Evolutionary conservation across 2,113 vertebrate species (phyloP), one percentile per base, ranked within the genome.

Genomic region (Neomonachus schauinslandi): DNA sequence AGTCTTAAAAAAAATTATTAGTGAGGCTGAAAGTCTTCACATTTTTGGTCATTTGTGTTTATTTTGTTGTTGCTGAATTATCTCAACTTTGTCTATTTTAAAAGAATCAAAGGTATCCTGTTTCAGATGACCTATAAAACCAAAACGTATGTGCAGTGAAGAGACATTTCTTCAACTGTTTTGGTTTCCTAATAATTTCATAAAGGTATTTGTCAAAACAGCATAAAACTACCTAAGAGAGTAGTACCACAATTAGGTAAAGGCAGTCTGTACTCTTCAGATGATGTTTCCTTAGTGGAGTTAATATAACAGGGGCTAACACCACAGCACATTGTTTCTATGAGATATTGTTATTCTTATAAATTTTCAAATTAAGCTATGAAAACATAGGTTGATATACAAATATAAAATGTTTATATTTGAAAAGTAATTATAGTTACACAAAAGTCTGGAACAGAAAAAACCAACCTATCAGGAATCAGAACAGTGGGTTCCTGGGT

Each of bases 331-430:
- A 26, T 51, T 89, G 57, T 26, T 76, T 39, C n/a, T 88, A 31
- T 3, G 46, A 59, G 33, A 33, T 42, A 51, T 1, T 93, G 49
- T 46, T 49, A 49, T 3, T 92, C 42, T 39, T 57, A 86, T 3
- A 86, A 36, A 86, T 63, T 91, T 94, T 86, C 53, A 76, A 82
- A 87, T 87, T 72, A 51, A 91, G 36, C 49, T 89, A 39, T 57
- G 24, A 74, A 74, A 93, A 65, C 42, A 93, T 46, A 74, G 36
- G 11, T 5, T 53, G 18, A 57, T 57, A 83, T 15, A n/a, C 16
- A 67, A 76, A 77, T 51, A 39, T 42, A 89, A 89, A 95, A 57
- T 59, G 51, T 51, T 84, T 46, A 36, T 49, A 67, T 59, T 90
- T 71, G 71, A 63, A 89, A 87, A 21, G n/a, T 63, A 72, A 91